These are phyloP conservation scores for Danionella dracula DNA, from an alignment of 2,797 vertebrate species.

Conservation along the genomic window DNA sequence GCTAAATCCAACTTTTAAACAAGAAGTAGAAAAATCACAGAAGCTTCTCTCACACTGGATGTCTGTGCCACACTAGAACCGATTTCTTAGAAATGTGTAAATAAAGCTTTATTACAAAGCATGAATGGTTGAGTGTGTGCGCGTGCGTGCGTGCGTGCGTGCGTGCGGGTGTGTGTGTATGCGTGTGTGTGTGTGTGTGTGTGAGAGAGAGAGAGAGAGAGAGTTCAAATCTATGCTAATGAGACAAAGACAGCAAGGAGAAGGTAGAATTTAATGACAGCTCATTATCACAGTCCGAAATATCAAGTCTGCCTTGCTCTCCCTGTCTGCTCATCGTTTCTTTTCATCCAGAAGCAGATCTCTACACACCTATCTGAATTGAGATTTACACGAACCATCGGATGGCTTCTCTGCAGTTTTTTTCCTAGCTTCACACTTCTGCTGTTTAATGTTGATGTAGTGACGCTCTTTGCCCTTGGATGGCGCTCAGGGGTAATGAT, in stretches of 20 bases:
- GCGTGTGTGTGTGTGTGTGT: too few relatives aligned
- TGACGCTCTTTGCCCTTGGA: too few relatives aligned
- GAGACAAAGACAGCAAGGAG: conserved; percentile 31
- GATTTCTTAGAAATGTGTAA: conserved; percentile 7
- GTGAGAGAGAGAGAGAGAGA: too few relatives aligned
- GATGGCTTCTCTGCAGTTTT: not conserved
- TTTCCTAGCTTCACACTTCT: too few relatives aligned
- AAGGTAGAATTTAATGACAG: conserved; percentile 45
- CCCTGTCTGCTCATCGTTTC: not conserved
- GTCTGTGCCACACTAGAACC: not conserved
- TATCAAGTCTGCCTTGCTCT: conserved; percentile 25
- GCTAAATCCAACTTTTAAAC: too few relatives aligned
- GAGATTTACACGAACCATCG: too few relatives aligned
- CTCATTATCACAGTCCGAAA: conserved; percentile 44
- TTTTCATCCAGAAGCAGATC: too few relatives aligned
- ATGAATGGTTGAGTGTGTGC: not conserved
- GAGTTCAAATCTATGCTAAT: conserved; percentile 34
- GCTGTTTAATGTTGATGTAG: too few relatives aligned
- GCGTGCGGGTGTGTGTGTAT: too few relatives aligned
- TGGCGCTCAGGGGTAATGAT: too few relatives aligned
- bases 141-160: too few relatives aligned
- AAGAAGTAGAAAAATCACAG: conserved; percentile 25
- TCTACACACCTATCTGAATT: too few relatives aligned
- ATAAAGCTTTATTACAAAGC: conserved; percentile 34
- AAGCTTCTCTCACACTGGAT: conserved; percentile 19